Evolutionary conservation across 2,888 invertebrate genomes (phyloP).

Genomic region (Ceraclea dissimilis): DNA sequence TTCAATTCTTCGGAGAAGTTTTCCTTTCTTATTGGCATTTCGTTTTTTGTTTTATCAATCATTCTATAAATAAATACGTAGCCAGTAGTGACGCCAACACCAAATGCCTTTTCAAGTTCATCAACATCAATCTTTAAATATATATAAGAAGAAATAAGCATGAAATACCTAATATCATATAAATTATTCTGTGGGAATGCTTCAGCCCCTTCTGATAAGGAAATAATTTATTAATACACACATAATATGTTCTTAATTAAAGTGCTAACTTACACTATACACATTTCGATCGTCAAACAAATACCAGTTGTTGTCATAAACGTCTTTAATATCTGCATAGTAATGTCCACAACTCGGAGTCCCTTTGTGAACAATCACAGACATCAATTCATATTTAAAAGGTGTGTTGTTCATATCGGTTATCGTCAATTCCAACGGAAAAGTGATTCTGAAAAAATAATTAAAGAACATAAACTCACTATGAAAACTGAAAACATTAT

Average conservation of each 20-base stretch:
- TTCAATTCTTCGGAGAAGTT: not conserved
- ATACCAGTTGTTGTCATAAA: not conserved
- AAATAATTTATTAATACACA: too few species aligned
- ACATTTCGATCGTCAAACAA: not conserved
- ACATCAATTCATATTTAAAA: constrained; percentile 70
- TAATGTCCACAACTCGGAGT: constrained; percentile 88
- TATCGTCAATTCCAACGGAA: constrained; percentile 71
- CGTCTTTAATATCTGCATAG: constrained; percentile 49
- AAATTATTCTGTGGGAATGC: too few species aligned
- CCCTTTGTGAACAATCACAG: constrained; percentile 88
- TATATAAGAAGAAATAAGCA: too few species aligned
- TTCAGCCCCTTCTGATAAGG: too few species aligned
- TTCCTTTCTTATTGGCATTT: not conserved
- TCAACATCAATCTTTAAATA: not conserved
- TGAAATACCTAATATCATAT: too few species aligned
- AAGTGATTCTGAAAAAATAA: constrained; percentile 58
- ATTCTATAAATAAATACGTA: not conserved
- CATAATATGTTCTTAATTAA: too few species aligned
- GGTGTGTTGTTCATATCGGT: constrained; percentile 53
- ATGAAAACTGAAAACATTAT: not conserved
- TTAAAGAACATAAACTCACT: constrained; percentile 9
- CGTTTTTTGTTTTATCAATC: not conserved
- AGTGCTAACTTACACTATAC: not conserved
- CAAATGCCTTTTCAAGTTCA: not conserved
- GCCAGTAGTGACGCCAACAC: not conserved